These are phyloP conservation scores for Amblyteles armatorius DNA, from an alignment of 2,888 invertebrate genomes.

Conservation along the genomic window DNA sequence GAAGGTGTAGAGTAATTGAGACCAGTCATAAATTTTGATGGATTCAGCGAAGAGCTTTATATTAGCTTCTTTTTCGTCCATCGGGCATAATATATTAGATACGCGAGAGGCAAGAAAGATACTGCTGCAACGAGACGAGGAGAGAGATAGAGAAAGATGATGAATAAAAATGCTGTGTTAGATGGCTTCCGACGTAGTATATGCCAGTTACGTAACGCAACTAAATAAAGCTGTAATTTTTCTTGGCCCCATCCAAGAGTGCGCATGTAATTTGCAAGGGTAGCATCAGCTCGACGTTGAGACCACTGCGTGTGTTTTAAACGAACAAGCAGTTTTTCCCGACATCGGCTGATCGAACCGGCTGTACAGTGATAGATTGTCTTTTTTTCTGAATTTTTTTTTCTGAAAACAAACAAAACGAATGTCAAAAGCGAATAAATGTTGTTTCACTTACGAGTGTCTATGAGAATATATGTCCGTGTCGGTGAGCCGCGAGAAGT, in stretches of 20 bases:
- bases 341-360: constrained; percentile 36
- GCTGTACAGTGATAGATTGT: constrained; percentile 42
- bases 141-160: constrained; percentile 42
- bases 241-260: constrained; percentile 47
- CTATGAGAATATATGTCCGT: constrained; percentile 16
- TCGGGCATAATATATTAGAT: constrained; percentile 27
- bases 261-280: constrained; percentile 27
- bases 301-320: constrained; percentile 24
- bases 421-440: constrained; percentile 47
- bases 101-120: constrained; percentile 58
- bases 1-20: constrained; percentile 33
- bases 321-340: constrained; percentile 58
- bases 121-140: constrained; percentile 69
- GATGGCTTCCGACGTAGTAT: constrained; percentile 67
- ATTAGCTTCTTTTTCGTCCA: constrained; percentile 33
- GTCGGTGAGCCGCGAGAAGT: constrained; percentile 16
- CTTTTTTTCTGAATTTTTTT: constrained; percentile 13
- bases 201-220: constrained; percentile 64
- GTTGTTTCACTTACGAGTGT: constrained; percentile 41
- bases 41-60: constrained; percentile 33
- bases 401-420: constrained; percentile 5
- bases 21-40: constrained; percentile 34
- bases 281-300: constrained; percentile 32
- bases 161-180: constrained; percentile 48
- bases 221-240: constrained; percentile 66